Conservation (phyloP, 2,888 invertebrate species). For the Tanytarsus gracilentus region DNA sequence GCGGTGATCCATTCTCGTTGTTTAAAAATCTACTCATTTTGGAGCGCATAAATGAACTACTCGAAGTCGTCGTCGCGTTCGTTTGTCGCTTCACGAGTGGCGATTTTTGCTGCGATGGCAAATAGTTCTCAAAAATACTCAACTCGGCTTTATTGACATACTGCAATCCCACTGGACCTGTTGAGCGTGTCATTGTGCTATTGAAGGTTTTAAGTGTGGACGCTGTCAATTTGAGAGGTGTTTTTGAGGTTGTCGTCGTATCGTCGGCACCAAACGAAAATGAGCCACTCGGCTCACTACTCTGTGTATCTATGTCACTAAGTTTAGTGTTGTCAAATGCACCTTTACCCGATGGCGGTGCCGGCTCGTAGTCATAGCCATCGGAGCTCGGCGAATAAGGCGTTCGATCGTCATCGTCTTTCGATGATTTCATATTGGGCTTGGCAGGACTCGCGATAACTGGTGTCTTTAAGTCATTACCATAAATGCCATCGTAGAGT, state of each 20-base stretch:
- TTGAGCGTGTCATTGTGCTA: slow-evolving; percentile 10
- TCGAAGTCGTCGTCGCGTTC: neutral
- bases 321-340: slow-evolving; percentile 29
- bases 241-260: neutral
- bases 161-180: neutral
- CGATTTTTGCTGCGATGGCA: slow-evolving; percentile 25
- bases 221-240: slow-evolving; percentile 11
- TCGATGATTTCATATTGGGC: slow-evolving; percentile 1
- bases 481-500: slow-evolving; percentile 18
- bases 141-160: slow-evolving; percentile 27
- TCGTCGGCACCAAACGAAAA: slow-evolving; percentile 15
- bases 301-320: slow-evolving; percentile 32
- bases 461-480: slow-evolving; percentile 13
- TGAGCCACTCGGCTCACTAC: slow-evolving; percentile 35
- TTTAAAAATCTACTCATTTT: slow-evolving; percentile 25
- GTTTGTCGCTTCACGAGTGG: slow-evolving; percentile 21
- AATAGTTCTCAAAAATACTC: slow-evolving; percentile 24
- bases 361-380: slow-evolving; percentile 79
- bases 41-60: neutral
- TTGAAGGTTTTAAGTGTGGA: slow-evolving; percentile 23
- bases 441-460: slow-evolving; percentile 9
- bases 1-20: slow-evolving; percentile 26
- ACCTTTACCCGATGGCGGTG: slow-evolving; percentile 51
- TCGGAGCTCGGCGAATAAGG: slow-evolving; percentile 86
- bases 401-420: slow-evolving; percentile 64